Conservation (phyloP, 2,888 invertebrate genomes). For the Apantesis nais region DNA sequence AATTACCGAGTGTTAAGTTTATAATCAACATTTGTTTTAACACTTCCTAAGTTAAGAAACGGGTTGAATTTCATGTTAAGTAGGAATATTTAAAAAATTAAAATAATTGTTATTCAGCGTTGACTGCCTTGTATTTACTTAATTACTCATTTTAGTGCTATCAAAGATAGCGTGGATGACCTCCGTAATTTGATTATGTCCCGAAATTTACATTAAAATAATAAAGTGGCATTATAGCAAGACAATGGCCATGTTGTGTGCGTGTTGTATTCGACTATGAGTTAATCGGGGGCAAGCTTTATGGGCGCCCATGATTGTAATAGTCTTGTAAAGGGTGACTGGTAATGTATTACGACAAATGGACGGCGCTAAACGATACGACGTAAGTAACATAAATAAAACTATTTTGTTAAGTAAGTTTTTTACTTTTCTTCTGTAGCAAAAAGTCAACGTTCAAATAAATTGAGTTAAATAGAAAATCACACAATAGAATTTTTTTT, state of each 20-base stretch:
- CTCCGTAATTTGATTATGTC: constrained; percentile 67
- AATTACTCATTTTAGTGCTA: constrained; percentile 43
- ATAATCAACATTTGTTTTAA: constrained; percentile 30
- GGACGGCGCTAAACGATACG: constrained; percentile 48
- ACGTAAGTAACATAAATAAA: constrained; percentile 28
- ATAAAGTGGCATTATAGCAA: constrained; percentile 55
- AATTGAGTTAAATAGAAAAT: constrained; percentile 24
- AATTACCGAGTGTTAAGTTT: constrained; percentile 33
- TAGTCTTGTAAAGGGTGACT: constrained; percentile 69
- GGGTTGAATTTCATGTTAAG: constrained; percentile 25
- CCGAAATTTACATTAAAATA: constrained; percentile 68
- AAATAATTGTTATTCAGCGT: constrained; percentile 62
- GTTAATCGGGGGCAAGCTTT: constrained; percentile 68
- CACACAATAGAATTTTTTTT: constrained; percentile 26
- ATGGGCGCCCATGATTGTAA: constrained; percentile 68
- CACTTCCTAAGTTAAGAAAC: constrained; percentile 24
- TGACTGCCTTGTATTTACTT: constrained; percentile 46
- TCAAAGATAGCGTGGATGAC: constrained; percentile 62
- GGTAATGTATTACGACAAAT: constrained; percentile 62
- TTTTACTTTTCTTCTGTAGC: constrained; percentile 4
- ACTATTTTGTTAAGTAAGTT: background rate
- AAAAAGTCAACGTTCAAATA: constrained; percentile 3
- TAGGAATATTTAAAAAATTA: constrained; percentile 33
- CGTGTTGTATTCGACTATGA: constrained; percentile 57
- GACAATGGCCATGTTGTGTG: constrained; percentile 55